Evolutionary conservation across 2,113 vertebrate genomes (phyloP).

Genomic region (Engraulis encrasicolus): DNA sequence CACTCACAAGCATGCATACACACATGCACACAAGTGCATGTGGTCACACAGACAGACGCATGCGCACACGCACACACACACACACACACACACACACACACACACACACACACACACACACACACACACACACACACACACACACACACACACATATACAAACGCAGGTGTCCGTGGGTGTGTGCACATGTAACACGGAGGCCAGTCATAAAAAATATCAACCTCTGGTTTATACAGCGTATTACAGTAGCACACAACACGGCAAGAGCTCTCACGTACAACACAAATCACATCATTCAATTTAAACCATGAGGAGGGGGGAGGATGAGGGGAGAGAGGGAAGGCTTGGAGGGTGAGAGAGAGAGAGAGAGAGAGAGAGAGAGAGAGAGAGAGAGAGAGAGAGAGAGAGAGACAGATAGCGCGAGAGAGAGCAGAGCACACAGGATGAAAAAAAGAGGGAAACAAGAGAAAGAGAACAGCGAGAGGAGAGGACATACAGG

Average conservation of each 20-base stretch:
- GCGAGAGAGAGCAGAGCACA: background rate
- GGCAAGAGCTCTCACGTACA: background rate
- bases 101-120: background rate
- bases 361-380: background rate
- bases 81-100: constrained; percentile 1
- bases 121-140: background rate
- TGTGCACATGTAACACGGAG: too few species aligned
- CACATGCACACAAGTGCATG: background rate
- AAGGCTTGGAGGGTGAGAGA: too few species aligned
- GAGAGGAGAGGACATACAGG: too few species aligned
- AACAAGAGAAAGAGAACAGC: too few species aligned
- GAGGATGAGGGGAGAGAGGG: background rate
- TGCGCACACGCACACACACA: constrained; percentile 1
- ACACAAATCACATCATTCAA: background rate
- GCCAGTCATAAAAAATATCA: background rate
- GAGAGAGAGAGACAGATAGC: background rate
- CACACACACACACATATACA: too few species aligned
- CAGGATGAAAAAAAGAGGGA: too few species aligned
- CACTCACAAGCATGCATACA: background rate
- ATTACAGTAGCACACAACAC: background rate
- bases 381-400: background rate
- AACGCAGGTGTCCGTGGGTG: too few species aligned
- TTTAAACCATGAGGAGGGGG: background rate
- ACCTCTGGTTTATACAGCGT: background rate
- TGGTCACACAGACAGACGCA: background rate